A percentile compares a stretch with the other conserved stretches of the same genome.
Evolutionary conservation across 2,797 vertebrate genomes (phyloP).

Genomic region (Hybognathus amarus): DNA sequence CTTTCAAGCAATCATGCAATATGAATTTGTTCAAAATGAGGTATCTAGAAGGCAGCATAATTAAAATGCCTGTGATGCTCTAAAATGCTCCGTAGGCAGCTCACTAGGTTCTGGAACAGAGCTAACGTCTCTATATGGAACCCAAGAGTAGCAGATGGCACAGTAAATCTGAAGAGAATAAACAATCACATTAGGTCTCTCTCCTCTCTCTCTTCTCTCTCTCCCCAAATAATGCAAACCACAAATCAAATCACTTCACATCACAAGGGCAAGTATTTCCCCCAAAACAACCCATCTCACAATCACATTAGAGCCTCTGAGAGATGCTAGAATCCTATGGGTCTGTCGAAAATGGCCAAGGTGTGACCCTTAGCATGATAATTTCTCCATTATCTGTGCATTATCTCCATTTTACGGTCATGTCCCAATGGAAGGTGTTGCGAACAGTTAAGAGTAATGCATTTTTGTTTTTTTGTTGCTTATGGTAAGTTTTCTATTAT

Average conservation of each 20-base stretch:
- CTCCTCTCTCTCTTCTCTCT: constrained; percentile 39
- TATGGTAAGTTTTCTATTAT: constrained; percentile 29
- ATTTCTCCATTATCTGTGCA: constrained; percentile 55
- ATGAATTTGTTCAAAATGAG: not conserved
- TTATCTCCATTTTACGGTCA: constrained; percentile 41
- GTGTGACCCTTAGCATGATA: constrained; percentile 43
- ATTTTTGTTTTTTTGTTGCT: constrained; percentile 12
- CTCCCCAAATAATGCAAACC: constrained; percentile 53
- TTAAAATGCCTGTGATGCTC: not conserved
- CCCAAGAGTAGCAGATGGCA: constrained; percentile 56
- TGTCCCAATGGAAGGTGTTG: constrained; percentile 19
- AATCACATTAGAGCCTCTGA: constrained; percentile 52
- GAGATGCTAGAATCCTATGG: constrained; percentile 33
- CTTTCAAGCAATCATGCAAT: not conserved
- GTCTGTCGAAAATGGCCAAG: constrained; percentile 46
- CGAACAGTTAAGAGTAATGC: constrained; percentile 16
- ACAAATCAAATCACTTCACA: constrained; percentile 61
- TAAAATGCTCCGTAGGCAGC: not conserved
- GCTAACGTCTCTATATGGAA: constrained; percentile 25
- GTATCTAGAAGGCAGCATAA: not conserved
- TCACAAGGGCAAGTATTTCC: constrained; percentile 54
- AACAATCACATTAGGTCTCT: constrained; percentile 57
- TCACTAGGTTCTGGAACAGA: constrained; percentile 7
- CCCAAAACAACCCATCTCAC: constrained; percentile 41
- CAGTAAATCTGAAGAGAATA: constrained; percentile 56